Base-by-base conservation (phyloP, 30 jellyfish, hydroid and myxozoan species). In the Euphysa ruthae region DNA sequence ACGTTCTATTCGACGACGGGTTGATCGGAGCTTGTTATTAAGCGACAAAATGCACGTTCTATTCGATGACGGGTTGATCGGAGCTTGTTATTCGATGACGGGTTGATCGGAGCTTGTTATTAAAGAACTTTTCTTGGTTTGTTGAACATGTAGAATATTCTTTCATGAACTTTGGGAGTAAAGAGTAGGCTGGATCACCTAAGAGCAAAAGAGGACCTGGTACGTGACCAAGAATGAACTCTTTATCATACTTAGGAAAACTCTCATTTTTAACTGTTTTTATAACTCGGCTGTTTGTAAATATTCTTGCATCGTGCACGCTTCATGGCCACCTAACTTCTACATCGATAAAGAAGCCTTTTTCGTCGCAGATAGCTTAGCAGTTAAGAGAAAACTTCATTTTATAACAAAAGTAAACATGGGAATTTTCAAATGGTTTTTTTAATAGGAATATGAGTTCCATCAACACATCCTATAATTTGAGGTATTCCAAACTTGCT, bases 101-200 rank as follows among this genome's bases (percentile, higher is more conserved):
- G 15, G 77, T 62, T 13, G 76, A n/a, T n/a, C n/a, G n/a, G n/a
- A n/a, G n/a, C n/a, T n/a, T n/a, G n/a, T n/a, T n/a, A n/a, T n/a
- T n/a, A n/a, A n/a, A n/a, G n/a, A n/a, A n/a, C n/a, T n/a, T n/a
- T n/a, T n/a, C n/a, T n/a, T n/a, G n/a, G n/a, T n/a, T n/a, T n/a
- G n/a, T n/a, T n/a, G n/a, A n/a, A n/a, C n/a, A n/a, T n/a, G n/a
- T n/a, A n/a, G 81, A 24, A 30, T 29, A 71, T 35, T 61, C 74
- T 38, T 76, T 76, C 43, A 76, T 24, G 51, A 63, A 43, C 35
- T 76, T 34, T 22, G 85, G 93, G 66, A 78, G 63, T 65, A 78
- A 70, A 29, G 93, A 84, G 55, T 83, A 83, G 7, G 93, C 95
- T 19, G 89, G 95, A 64, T 75, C 82, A 13, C 82, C 95, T 16